These are phyloP conservation scores for Meghimatium bilineatum DNA, from an alignment of 2,888 invertebrate species.

Conservation along the genomic window DNA sequence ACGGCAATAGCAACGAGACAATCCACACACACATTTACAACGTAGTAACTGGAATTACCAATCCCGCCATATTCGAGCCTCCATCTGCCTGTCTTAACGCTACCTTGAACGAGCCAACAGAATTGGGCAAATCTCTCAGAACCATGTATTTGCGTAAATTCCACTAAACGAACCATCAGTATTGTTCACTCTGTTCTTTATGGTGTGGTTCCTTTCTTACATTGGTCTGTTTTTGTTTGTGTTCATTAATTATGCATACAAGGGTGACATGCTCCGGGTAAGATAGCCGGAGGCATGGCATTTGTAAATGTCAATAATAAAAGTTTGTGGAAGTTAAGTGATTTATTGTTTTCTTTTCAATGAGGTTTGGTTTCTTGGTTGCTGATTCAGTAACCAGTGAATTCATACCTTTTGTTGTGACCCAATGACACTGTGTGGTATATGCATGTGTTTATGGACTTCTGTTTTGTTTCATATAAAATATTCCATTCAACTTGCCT, in stretches of 20 bases:
- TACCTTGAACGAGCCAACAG: slow-evolving; percentile 25
- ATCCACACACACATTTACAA: slow-evolving; percentile 55
- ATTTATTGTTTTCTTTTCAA: neutral
- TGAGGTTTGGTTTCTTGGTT: too few species aligned
- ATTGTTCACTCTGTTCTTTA: neutral
- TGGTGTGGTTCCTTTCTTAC: neutral
- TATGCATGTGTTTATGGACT: too few species aligned
- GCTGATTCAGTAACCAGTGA: too few species aligned
- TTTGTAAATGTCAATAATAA: neutral
- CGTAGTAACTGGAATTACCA: slow-evolving; percentile 55
- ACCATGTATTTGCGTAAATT: neutral
- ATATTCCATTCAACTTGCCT: too few species aligned
- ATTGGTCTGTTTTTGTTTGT: neutral
- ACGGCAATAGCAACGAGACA: slow-evolving; percentile 51
- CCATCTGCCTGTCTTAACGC: slow-evolving; percentile 55
- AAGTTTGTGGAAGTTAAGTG: neutral
- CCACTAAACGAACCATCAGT: neutral
- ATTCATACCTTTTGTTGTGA: too few species aligned
- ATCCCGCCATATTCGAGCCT: slow-evolving; percentile 57
- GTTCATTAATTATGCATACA: neutral
- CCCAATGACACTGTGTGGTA: too few species aligned
- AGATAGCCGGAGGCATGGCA: neutral
- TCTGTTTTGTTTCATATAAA: too few species aligned
- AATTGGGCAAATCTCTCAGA: neutral
- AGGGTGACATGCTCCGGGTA: neutral